phyloP scores from a whole-genome alignment of 2,888 invertebrate species.

The Hemaris fuciformis region DNA sequence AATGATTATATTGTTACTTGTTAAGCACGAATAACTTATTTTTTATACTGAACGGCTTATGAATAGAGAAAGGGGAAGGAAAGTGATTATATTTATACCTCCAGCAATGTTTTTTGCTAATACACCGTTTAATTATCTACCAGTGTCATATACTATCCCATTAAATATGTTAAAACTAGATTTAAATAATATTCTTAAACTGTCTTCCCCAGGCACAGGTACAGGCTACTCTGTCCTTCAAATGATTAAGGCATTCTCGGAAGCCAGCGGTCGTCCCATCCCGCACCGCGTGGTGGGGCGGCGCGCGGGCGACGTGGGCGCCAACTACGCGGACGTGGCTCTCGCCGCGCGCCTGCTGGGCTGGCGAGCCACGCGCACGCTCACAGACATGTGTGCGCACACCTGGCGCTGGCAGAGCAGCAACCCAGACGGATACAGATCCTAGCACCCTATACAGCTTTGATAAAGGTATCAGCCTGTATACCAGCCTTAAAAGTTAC shows the following conservation, averaged over 20 bases:
- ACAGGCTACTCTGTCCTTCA: slow-evolving; percentile 92
- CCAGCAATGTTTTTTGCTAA: too few species aligned
- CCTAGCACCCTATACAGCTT: too few species aligned
- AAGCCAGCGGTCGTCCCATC: slow-evolving; percentile 87
- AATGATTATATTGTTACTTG: too few species aligned
- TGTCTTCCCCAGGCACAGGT: slow-evolving; percentile 88
- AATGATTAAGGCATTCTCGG: slow-evolving; percentile 89
- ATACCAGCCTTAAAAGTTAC: neutral
- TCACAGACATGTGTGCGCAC: slow-evolving; percentile 92
- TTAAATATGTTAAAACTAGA: too few species aligned
- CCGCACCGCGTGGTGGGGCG: slow-evolving; percentile 87
- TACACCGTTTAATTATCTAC: too few species aligned
- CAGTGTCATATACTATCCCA: too few species aligned
- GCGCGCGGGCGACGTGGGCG: slow-evolving; percentile 91
- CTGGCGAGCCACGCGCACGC: slow-evolving; percentile 90
- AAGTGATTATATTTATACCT: too few species aligned
- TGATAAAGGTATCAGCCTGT: too few species aligned
- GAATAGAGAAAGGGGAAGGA: too few species aligned
- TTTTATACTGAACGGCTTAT: too few species aligned
- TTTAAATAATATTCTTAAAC: too few species aligned
- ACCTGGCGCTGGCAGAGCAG: slow-evolving; percentile 93
- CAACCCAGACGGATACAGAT: slow-evolving; percentile 88
- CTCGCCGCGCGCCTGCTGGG: slow-evolving; percentile 88
- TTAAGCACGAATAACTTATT: too few species aligned
- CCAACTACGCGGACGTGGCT: slow-evolving; percentile 91